Conservation (phyloP, 2,113 vertebrate species). For the Psammodynastes pulverulentus region DNA sequence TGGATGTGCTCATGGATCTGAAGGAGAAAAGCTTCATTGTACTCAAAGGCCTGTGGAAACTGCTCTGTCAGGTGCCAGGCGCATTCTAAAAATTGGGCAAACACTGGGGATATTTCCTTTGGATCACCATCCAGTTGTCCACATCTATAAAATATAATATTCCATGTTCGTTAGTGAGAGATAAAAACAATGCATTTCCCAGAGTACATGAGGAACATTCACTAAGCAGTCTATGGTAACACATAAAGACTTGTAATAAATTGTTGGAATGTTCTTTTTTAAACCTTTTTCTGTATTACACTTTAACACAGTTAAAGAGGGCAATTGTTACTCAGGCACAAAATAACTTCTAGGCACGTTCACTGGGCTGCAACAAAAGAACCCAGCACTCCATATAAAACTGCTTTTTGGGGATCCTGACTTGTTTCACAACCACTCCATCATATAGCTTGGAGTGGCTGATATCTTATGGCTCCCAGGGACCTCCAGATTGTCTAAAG, state of each 20-base stretch:
- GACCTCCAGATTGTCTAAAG: not conserved
- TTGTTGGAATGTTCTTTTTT: not conserved
- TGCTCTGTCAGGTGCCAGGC: constrained; percentile 95
- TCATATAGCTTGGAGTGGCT: not conserved
- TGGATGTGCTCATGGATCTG: constrained; percentile 97
- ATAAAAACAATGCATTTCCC: constrained; percentile 17
- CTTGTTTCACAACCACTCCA: not conserved
- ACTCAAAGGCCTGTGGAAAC: constrained; percentile 92
- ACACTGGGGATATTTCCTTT: constrained; percentile 94
- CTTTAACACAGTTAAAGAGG: not conserved
- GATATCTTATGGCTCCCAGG: not conserved
- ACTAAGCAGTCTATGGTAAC: not conserved
- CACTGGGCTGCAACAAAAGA: not conserved
- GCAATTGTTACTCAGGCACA: not conserved
- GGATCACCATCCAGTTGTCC: constrained; percentile 91
- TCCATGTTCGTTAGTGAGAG: constrained; percentile 37
- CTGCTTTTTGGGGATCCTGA: not conserved
- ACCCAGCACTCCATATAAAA: not conserved
- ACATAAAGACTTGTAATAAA: not conserved
- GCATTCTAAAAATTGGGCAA: constrained; percentile 94
- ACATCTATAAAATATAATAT: constrained; percentile 76
- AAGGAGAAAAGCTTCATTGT: constrained; percentile 94
- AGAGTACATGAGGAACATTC: not conserved
- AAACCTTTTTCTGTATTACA: not conserved
- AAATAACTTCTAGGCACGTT: not conserved